Evolutionary conservation across 2,797 vertebrate genomes (phyloP), one percentile per base, ranked within the genome.

Genomic region (Diceros bicornis): DNA sequence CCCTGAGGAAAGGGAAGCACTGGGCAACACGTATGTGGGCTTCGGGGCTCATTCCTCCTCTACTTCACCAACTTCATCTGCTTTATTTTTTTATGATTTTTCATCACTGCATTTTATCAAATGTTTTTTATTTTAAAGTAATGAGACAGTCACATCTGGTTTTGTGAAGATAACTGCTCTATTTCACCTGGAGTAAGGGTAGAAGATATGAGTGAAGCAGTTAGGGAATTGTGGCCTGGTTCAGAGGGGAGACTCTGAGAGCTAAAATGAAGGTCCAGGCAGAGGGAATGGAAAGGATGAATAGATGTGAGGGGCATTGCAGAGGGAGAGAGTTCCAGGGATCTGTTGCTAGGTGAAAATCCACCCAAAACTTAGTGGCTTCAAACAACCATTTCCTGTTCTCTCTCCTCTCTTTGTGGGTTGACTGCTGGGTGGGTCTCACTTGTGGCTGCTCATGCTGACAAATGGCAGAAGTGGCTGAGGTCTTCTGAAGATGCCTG

Each of bases 401-500:
- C 29, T 23, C 34, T 23, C 7, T 55, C 59, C 12, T 2, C 1
- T 27, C 52, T n/a, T 27, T 20, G 12, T 1, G 17, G 7, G 25
- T 25, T 23, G 13, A 11, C 17, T 2, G 18, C n/a, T 52, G 32
- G 37, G 6, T 16, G 6, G 17, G 14, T 29, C 29, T 74, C 1
- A 7, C 23, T 1, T 3, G 0, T 6, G 10, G 27, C 6, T 5
- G 18, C 44, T 34, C 29, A 0, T 4, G 9, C 29, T 57, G 55
- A 6, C 7, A 29, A 9, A 0, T 2, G 23, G 41, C 27, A 3
- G 4, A 3, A 4, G n/a, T 23, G 23, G 37, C 75, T 41, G 11
- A 7, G 25, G 12, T 29, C 34, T 13, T 7, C 3, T 34, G 34
- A 47, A n/a, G 78, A n/a, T 1, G 10, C 25, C 64, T 16, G 10